Conservation (phyloP, 2,888 invertebrate species). For the Nemotelus pantherinus region DNA sequence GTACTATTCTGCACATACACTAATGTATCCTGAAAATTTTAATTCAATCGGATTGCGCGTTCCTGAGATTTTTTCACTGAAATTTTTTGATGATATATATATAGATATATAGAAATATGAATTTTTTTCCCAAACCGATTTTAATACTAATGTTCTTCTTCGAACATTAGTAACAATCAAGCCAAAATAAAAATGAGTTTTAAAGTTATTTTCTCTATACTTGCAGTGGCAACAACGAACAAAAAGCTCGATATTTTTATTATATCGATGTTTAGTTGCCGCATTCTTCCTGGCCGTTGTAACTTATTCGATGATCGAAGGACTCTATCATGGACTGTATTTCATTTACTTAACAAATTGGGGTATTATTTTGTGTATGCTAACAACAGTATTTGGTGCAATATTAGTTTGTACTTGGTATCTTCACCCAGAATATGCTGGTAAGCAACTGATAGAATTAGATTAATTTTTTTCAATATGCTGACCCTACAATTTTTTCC, state of each 20-base stretch:
- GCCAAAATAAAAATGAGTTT: not conserved
- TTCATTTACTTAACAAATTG: conserved; percentile 64
- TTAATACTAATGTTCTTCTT: too few species aligned
- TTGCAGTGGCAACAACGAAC: conserved; percentile 63
- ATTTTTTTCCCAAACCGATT: too few species aligned
- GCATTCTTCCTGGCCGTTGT: conserved; percentile 61
- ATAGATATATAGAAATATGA: too few species aligned
- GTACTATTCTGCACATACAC: too few species aligned
- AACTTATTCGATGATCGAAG: conserved; percentile 59
- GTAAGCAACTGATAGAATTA: conserved; percentile 53
- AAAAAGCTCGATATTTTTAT: conserved; percentile 60
- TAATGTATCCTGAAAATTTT: too few species aligned
- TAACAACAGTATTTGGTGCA: conserved; percentile 61
- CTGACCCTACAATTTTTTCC: conserved; percentile 31
- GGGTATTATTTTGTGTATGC: conserved; percentile 63
- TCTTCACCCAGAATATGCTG: conserved; percentile 62
- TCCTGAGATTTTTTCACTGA: too few species aligned
- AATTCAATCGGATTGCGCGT: too few species aligned
- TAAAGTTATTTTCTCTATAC: conserved; percentile 30
- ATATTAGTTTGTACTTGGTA: conserved; percentile 62
- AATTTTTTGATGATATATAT: too few species aligned
- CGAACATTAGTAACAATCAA: too few species aligned
- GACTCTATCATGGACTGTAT: conserved; percentile 56
- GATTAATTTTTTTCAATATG: not conserved
- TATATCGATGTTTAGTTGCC: conserved; percentile 62